A percentile compares a stretch with the other conserved stretches of the same genome.
These are phyloP conservation scores for Sphyrna mokarran DNA, from an alignment of 2,113 vertebrate species.

Conservation along the genomic window DNA sequence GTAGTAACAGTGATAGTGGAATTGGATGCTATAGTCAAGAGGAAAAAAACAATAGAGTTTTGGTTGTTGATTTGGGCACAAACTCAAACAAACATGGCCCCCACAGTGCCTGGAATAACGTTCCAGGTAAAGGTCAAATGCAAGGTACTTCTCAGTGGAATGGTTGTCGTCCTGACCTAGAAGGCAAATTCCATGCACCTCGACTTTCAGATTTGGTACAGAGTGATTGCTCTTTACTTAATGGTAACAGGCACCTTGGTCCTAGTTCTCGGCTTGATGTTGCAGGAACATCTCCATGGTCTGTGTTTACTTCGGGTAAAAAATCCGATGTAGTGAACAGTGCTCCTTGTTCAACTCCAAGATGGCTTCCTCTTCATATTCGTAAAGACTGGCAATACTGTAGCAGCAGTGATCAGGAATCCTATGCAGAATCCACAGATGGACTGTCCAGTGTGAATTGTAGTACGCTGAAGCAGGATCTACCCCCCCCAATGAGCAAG, in stretches of 20 bases:
- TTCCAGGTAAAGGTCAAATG: constrained; percentile 57
- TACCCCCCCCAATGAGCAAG: constrained; percentile 95
- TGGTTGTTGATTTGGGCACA: constrained; percentile 82
- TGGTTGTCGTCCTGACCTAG: constrained; percentile 69
- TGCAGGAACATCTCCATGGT: constrained; percentile 59
- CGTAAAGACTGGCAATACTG: constrained; percentile 83
- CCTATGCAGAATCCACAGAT: constrained; percentile 89
- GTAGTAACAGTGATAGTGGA: constrained; percentile 94
- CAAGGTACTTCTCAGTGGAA: constrained; percentile 65
- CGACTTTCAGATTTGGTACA: constrained; percentile 56
- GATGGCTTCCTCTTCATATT: constrained; percentile 87
- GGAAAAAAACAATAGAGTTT: constrained; percentile 79
- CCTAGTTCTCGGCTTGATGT: constrained; percentile 64
- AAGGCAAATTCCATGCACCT: constrained; percentile 52
- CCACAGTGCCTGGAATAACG: constrained; percentile 66
- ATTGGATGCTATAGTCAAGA: constrained; percentile 90
- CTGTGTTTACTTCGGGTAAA: constrained; percentile 60
- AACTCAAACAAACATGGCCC: constrained; percentile 64
- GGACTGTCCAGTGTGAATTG: constrained; percentile 96
- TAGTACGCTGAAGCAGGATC: constrained; percentile 59
- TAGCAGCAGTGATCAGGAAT: constrained; percentile 85
- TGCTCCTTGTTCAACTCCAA: constrained; percentile 54
- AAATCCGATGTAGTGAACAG: constrained; percentile 53
- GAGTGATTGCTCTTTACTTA: constrained; percentile 62
- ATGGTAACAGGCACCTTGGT: constrained; percentile 54